Evolutionary conservation across 2,797 vertebrate species (phyloP).

Genomic region (Hozukius guyotensis): DNA sequence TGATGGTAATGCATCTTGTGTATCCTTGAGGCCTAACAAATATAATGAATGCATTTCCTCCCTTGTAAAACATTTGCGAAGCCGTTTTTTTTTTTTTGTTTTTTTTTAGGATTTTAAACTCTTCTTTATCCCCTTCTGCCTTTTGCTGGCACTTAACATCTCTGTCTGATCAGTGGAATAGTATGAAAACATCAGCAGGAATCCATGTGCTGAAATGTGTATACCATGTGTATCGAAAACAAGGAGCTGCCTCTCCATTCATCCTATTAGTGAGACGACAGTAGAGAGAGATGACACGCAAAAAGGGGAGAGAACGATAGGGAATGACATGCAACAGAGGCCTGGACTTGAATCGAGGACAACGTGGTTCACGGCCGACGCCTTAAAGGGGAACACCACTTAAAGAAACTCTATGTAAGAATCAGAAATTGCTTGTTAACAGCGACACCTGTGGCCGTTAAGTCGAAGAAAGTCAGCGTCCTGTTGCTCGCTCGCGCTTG

Average conservation of each 20-base stretch:
- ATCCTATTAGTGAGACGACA: background rate
- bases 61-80: background rate
- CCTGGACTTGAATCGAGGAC: no score
- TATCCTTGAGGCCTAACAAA: background rate
- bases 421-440: no score
- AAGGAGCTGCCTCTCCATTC: no score
- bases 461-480: fast-evolving
- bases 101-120: background rate
- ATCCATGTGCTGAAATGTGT: background rate
- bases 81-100: no score
- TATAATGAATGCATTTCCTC: background rate
- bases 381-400: fast-evolving
- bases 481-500: no score
- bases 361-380: no score
- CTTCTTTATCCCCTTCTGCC: background rate
- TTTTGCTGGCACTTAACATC: no score
- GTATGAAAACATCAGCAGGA: background rate
- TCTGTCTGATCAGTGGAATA: no score
- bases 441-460: no score
- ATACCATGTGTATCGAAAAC: background rate
- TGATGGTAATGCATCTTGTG: background rate
- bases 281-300: no score
- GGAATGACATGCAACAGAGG: background rate
- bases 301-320: no score
- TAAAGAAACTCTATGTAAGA: no score